Percentiles rank a stretch among this genome's conserved stretches.
Conservation (phyloP, 2,888 invertebrate genomes). For the Acanthosepion lycidas region DNA sequence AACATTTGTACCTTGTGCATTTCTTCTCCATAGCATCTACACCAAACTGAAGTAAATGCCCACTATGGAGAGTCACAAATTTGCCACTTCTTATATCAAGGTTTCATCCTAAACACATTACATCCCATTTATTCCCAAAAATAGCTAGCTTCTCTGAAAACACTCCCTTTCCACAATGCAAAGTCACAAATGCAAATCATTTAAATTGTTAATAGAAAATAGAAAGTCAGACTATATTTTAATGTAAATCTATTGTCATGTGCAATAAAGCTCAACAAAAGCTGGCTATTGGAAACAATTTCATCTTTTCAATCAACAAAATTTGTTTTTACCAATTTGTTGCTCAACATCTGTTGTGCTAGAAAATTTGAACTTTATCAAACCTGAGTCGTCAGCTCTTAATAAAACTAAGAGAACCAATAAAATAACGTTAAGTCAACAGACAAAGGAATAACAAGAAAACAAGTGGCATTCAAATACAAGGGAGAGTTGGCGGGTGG, state of each 20-base stretch:
- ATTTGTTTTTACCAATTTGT: neutral
- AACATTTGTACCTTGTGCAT: neutral
- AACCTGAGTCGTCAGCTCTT: neutral
- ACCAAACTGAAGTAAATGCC: neutral
- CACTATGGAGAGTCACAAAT: neutral
- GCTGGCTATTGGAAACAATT: neutral
- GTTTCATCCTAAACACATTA: neutral
- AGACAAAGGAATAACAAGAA: too few species aligned
- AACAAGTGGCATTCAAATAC: too few species aligned
- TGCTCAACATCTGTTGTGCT: neutral
- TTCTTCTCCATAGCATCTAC: neutral
- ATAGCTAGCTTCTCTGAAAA: neutral
- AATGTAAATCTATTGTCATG: neutral
- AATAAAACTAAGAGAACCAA: neutral
- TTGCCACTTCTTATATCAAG: neutral
- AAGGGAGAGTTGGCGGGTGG: too few species aligned
- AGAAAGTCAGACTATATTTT: neutral
- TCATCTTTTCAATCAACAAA: neutral
- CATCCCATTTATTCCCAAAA: conserved; percentile 2
- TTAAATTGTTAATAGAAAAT: neutral
- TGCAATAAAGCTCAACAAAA: neutral
- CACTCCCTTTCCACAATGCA: neutral
- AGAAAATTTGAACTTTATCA: neutral
- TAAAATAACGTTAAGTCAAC: too few species aligned
- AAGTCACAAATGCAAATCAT: neutral